Evolutionary conservation across 2,113 vertebrate species (phyloP), one percentile per base, ranked within the genome.

Genomic region (Thamnaconus septentrionalis): DNA sequence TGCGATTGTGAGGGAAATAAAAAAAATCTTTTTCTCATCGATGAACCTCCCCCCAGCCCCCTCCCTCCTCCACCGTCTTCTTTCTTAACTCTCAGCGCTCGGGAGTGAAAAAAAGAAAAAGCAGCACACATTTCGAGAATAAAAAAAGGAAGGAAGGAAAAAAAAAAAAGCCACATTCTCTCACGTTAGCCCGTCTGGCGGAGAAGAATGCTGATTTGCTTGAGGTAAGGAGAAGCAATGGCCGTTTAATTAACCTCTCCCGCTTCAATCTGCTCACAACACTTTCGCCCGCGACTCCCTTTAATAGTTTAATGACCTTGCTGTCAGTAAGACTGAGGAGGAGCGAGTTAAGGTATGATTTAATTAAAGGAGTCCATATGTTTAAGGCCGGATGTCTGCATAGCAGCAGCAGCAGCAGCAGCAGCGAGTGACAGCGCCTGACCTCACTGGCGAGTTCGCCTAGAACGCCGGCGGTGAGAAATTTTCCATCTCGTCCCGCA

Each of bases 291-390:
- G 85, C 83, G 85, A 90, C 87, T 90, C 78, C 71, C 76, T 87
- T 91, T 90, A 91, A 92, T 91, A 90, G 87, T 91, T 89, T 87
- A 90, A 90, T 79, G 90, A 92, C 91, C 91, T 92, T 88, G 88
- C 88, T 82, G 83, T 89, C 89, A 85, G 88, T 89, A 90, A 90
- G 84, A 91, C 86, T 89, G 86, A 90, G 86, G 79, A 81, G 64
- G 76, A 85, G 81, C 76, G 86, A 90, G 89, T 88, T 78, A 78
- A 90, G 79, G 82, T 82, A 88, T 90, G 86, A 91, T 91, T 92
- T 92, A 91, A 92, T 91, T 92, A 91, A 91, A 90, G 70, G 73
- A 81, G 77, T 81, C 79, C 81, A 80, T 79, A 84, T 87, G 89
- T 91, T 90, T 85, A 89, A 90, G 79, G 82, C 56, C 72, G 79